Conservation (phyloP, 2,888 invertebrate species). For the Mythimna albipuncta region DNA sequence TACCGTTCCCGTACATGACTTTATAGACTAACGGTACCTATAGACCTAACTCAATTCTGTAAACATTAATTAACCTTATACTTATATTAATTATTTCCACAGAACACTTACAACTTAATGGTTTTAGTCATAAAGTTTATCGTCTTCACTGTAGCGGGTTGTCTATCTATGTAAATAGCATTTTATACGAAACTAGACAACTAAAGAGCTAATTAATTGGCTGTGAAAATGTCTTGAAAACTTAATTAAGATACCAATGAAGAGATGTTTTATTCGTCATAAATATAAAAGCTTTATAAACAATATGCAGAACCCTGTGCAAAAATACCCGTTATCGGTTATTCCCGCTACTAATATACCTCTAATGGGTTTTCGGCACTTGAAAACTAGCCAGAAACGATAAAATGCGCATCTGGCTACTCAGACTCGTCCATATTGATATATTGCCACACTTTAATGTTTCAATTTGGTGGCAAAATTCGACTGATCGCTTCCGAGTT, state of each 20-base stretch:
- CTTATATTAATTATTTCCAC: neutral
- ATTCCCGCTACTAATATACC: constrained; percentile 83
- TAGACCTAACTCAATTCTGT: neutral
- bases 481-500: constrained; percentile 74
- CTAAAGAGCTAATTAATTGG: neutral
- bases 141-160: constrained; percentile 9
- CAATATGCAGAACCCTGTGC: constrained; percentile 63
- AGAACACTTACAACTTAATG: constrained; percentile 1
- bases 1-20: neutral
- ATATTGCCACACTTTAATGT: constrained; percentile 84
- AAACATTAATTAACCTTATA: neutral
- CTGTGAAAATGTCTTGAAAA: neutral
- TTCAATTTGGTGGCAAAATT: constrained; percentile 81
- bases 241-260: constrained; percentile 1
- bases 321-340: constrained; percentile 80
- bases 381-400: constrained; percentile 89
- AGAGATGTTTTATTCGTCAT: neutral
- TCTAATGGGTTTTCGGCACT: constrained; percentile 88
- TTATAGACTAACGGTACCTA: constrained; percentile 2
- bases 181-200: neutral
- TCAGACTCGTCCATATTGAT: constrained; percentile 80
- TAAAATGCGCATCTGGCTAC: constrained; percentile 87
- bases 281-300: constrained; percentile 25
- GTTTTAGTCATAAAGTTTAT: constrained; percentile 16
- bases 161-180: neutral